Base-by-base conservation (phyloP, 2,113 vertebrate genomes). In the Tupaia tana region DNA sequence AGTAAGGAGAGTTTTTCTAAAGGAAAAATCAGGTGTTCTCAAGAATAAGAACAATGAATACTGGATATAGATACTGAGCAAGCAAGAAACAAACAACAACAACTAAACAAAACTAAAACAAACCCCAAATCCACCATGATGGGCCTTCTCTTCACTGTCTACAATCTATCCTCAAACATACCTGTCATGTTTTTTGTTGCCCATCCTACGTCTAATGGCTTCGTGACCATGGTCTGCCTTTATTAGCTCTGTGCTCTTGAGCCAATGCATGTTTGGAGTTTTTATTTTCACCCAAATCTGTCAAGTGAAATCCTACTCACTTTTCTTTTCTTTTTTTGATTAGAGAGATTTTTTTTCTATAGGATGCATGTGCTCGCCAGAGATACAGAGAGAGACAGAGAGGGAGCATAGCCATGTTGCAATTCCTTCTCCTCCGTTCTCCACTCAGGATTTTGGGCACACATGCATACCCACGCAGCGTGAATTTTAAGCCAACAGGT, bases 111-210 rank as follows among this genome's bases (percentile, higher is more conserved):
- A 63, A 22, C 34, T 16, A 24, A 58, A 64, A 27, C 12, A 9
- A 66, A 10, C 4, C 1, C 1, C 1, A 67, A 24, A 4, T 5
- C 56, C 6, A 3, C 25, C 11, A 9, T 1, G 52, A 14, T 5
- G 59, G 58, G 25, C 24, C 6, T 4, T 24, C 85, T 31, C 10
- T 29, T 16, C 27, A 3, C 22, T 58, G 3, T n/a, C 27, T 86
- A 34, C 9, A 6, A 4, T 43, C 6, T 22, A 2, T n/a, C 24
- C 7, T 54, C 34, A 71, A 25, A 34, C 15, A 9, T 12, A 3
- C 1, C 6, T 18, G 54, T 25, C 12, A 13, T 14, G 4, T 15
- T 43, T 12, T 22, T 29, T 14, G 25, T 24, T 24, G n/a, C 78
- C 31, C 16, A 8, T 3, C 15, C 31, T 20, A 1, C 20, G 14